Base-by-base conservation (phyloP, 1,140 invertebrate species). In the Hestina assimilis region DNA sequence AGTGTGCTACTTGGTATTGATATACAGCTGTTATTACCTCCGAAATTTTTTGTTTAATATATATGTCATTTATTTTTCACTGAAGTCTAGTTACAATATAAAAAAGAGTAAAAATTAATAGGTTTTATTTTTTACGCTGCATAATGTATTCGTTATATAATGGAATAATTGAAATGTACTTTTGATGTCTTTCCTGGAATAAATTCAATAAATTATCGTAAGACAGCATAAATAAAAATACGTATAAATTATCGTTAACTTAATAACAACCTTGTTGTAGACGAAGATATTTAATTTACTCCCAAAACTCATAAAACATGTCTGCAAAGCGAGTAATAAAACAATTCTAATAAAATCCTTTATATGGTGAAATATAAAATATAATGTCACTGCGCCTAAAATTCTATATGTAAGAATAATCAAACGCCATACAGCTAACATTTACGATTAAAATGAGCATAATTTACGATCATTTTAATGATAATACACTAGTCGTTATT, bases 1-100 rank as follows among this genome's bases (percentile, higher is more conserved):
- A 26, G n/a, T 8, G 11, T 15, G 33, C 12, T 43, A 24, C 8
- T 28, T 0, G 19, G 20, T 8, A 75, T 53, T 29, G 53, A 60
- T 64, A 72, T 68, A 72, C 72, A 71, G 71, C 58, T 57, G 47
- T 35, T 59, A 65, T 63, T 59, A 75, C 69, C 68, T 23, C 61
- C 23, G 15, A n/a, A n/a, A n/a, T n/a, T n/a, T n/a, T n/a, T n/a
- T n/a, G n/a, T n/a, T n/a, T n/a, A n/a, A n/a, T n/a, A n/a, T n/a
- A n/a, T n/a, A n/a, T n/a, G n/a, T n/a, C n/a, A n/a, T n/a, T n/a
- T n/a, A n/a, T n/a, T n/a, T n/a, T n/a, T n/a, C n/a, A n/a, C n/a
- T n/a, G n/a, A n/a, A n/a, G n/a, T n/a, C n/a, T n/a, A n/a, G n/a
- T n/a, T n/a, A n/a, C n/a, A n/a, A n/a, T n/a, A n/a, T n/a, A n/a